Evolutionary conservation across 2,797 vertebrate species (phyloP).

Genomic region (Sebastes dallii): DNA sequence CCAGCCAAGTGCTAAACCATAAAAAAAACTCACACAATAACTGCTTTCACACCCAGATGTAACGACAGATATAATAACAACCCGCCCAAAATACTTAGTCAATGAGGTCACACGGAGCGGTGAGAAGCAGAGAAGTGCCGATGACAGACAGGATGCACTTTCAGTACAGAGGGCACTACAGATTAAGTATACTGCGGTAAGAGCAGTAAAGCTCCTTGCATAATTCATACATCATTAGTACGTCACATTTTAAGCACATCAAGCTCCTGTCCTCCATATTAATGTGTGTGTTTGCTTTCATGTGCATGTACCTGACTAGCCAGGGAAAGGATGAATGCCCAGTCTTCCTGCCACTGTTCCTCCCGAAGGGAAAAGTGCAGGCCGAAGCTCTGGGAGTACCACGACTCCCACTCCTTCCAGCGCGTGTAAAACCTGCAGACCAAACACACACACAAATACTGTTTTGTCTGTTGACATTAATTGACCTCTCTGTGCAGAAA

Average conservation of each 20-base stretch:
- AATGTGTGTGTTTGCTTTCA: not conserved
- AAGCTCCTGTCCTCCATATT: not conserved
- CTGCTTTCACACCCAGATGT: slow-evolving; percentile 37
- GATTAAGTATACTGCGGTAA: slow-evolving; percentile 26
- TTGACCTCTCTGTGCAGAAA: slow-evolving; percentile 22
- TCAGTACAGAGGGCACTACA: slow-evolving; percentile 24
- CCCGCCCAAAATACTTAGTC: slow-evolving; percentile 48
- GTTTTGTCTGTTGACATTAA: slow-evolving; percentile 12
- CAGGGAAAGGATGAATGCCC: slow-evolving; percentile 97
- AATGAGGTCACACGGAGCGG: slow-evolving; percentile 44
- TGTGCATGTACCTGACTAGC: slow-evolving; percentile 91
- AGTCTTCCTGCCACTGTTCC: slow-evolving; percentile 99
- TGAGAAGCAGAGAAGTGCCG: slow-evolving; percentile 37
- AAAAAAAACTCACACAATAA: slow-evolving; percentile 37
- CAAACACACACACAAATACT: slow-evolving; percentile 7
- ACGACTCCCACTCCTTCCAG: slow-evolving; percentile 99
- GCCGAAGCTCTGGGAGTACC: slow-evolving; percentile 99
- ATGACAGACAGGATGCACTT: slow-evolving; percentile 62
- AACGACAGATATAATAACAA: slow-evolving; percentile 57
- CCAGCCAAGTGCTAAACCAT: slow-evolving; percentile 3
- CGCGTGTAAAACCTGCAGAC: slow-evolving; percentile 92
- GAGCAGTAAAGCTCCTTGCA: slow-evolving; percentile 39
- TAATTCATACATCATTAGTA: slow-evolving; percentile 59
- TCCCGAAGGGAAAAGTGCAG: slow-evolving; percentile 96
- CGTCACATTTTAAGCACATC: slow-evolving; percentile 39